Evolutionary conservation across 2,888 invertebrate species (phyloP), one percentile per base, ranked within the genome.

Genomic region (Ptilodon capucinus): DNA sequence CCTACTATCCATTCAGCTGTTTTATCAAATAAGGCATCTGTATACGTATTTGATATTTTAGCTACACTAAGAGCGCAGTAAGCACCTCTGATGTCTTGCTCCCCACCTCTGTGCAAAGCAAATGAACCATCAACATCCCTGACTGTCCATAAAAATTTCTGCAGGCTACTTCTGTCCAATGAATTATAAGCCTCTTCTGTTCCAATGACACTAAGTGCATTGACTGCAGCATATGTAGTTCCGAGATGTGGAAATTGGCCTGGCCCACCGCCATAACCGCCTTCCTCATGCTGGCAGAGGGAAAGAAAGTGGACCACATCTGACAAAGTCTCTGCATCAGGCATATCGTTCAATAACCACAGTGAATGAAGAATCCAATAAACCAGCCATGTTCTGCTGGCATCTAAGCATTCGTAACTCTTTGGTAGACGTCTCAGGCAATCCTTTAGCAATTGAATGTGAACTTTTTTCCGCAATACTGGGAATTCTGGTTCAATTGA

Each of bases 331-430:
- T 85, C 80, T 44, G 71, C 63, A 75, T 88, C 86, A 32, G 91
- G 91, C 86, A 91, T 82, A 38, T 88, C 87, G 71, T 89, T 84
- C 25, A 91, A 66, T 55, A 99, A 87, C 78, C 96, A 95, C 30
- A 99, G 91, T 4, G 97, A 94, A 88, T 99, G 98, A 28, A 99
- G 83, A 55, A 97, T 97, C 99, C 99, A 99, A 79, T 98, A 99
- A 70, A 97, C 95, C 53, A 99, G 91, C 99, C 99, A 99, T 6
- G 99, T 95, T 68, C 98, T 94, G 81, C 98, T 99, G 8, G 97
- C 96, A 92, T 99, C 99, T 59, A 99, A 90, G 74, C 94, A 94
- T 93, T 95, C 94, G 75, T 97, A 97, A 53, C 93, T 92, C 51
- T 91, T 86, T 36, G 95, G 94, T 60, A 98, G 86, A 69, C 92